Conservation (phyloP, 1,140 invertebrate genomes). For the Ceratina japonica region DNA sequence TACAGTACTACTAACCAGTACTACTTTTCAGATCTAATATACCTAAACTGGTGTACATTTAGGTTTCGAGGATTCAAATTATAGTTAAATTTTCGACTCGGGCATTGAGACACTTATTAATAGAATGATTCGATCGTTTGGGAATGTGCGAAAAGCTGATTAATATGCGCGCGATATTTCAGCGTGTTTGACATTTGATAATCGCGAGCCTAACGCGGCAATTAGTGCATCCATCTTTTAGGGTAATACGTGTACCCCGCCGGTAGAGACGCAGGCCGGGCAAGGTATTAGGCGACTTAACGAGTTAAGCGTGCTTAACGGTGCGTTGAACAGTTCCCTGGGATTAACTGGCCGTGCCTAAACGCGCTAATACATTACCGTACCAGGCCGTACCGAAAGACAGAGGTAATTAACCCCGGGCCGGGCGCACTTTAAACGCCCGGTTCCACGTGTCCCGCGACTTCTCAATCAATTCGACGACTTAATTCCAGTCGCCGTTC, state of each 20-base stretch:
- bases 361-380: slow-evolving; percentile 72
- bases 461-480: slow-evolving; percentile 58
- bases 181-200: too few species aligned
- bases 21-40: too few species aligned
- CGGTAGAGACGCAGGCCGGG: background rate
- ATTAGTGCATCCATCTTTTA: slow-evolving; percentile 54
- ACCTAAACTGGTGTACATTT: too few species aligned
- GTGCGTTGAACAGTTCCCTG: slow-evolving; percentile 69
- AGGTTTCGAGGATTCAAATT: too few species aligned
- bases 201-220: background rate
- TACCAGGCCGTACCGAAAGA: slow-evolving; percentile 62
- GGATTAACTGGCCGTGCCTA: slow-evolving; percentile 71
- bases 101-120: too few species aligned
- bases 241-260: slow-evolving; percentile 45
- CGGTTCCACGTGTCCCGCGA: slow-evolving; percentile 53
- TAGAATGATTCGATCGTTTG: too few species aligned
- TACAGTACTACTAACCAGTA: too few species aligned
- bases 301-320: slow-evolving; percentile 70
- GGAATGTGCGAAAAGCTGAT: too few species aligned
- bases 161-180: too few species aligned
- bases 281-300: slow-evolving; percentile 60
- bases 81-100: too few species aligned
- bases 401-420: slow-evolving; percentile 70
- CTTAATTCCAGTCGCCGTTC: slow-evolving; percentile 40
- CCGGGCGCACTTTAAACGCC: slow-evolving; percentile 57